Conservation (phyloP, 2,113 vertebrate species). For the Dipodomys stephensi region DNA sequence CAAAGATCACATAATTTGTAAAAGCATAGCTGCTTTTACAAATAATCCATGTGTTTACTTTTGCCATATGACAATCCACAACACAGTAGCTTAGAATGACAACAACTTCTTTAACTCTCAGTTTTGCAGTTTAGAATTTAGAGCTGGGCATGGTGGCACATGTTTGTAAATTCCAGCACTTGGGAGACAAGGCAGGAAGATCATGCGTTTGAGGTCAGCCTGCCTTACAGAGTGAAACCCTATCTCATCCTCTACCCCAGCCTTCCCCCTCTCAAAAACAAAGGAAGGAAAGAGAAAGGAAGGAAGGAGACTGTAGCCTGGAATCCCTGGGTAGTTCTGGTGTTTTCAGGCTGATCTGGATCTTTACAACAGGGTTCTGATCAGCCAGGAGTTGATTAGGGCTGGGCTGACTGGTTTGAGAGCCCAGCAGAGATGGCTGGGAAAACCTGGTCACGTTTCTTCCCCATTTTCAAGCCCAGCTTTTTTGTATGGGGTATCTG, state of each 20-base stretch:
- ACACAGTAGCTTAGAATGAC: background rate
- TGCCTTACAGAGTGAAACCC: too few relatives aligned
- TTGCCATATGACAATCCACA: background rate
- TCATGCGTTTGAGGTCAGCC: too few relatives aligned
- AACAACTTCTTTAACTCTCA: constrained; percentile 15
- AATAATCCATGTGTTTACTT: constrained; percentile 30
- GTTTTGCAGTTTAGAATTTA: background rate
- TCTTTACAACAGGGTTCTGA: background rate
- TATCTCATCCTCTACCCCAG: too few relatives aligned
- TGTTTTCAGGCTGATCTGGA: constrained; percentile 21
- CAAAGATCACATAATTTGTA: constrained; percentile 19
- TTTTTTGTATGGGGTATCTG: background rate
- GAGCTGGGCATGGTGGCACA: too few relatives aligned
- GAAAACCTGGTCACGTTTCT: background rate
- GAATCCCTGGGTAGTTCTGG: background rate
- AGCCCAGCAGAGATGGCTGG: background rate
- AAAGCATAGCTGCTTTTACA: constrained; percentile 3
- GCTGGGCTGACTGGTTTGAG: background rate
- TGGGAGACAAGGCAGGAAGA: too few relatives aligned
- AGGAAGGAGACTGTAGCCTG: background rate
- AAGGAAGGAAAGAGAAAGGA: too few relatives aligned
- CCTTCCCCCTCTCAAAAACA: too few relatives aligned
- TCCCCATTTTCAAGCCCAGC: background rate
- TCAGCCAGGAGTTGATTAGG: background rate
- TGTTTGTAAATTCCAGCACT: too few relatives aligned